Percentiles rank a stretch among this genome's conserved stretches.
Conservation (phyloP, 92 coral and sea anemone genomes). For the Phenganax subtilis region DNA sequence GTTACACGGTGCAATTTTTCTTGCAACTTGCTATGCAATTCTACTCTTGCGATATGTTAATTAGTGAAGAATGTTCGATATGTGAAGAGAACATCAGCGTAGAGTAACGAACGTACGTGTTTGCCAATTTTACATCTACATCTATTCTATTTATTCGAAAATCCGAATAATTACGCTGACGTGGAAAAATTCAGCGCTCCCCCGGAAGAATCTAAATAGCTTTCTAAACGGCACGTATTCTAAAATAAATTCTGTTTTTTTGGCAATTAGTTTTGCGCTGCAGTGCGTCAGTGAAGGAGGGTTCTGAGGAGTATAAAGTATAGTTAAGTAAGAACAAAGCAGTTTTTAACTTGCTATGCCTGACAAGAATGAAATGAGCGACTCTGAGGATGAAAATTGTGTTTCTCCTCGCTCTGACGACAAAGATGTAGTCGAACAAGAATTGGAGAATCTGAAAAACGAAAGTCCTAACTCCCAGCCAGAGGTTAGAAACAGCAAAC, state of each 20-base stretch:
- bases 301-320: too few species aligned
- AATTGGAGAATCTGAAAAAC: slow-evolving; percentile 18
- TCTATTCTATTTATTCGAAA: background rate
- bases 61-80: too few species aligned
- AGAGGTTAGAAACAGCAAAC: slow-evolving; percentile 11
- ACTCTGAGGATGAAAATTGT: background rate
- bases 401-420: background rate
- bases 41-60: too few species aligned
- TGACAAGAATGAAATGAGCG: slow-evolving; percentile 24
- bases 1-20: too few species aligned
- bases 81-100: too few species aligned
- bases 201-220: background rate
- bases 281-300: background rate
- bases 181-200: background rate
- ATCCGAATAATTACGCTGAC: background rate
- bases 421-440: slow-evolving; percentile 1
- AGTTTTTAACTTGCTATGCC: slow-evolving; percentile 7
- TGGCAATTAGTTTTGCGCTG: background rate
- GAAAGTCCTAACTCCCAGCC: background rate
- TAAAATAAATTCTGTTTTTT: slow-evolving; percentile 1
- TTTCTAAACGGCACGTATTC: background rate
- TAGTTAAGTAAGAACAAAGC: background rate
- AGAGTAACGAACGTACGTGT: too few species aligned
- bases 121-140: too few species aligned
- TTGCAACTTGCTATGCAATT: too few species aligned